These are phyloP conservation scores for Sciurus carolinensis DNA, from an alignment of 2,797 vertebrate species.

Conservation along the genomic window DNA sequence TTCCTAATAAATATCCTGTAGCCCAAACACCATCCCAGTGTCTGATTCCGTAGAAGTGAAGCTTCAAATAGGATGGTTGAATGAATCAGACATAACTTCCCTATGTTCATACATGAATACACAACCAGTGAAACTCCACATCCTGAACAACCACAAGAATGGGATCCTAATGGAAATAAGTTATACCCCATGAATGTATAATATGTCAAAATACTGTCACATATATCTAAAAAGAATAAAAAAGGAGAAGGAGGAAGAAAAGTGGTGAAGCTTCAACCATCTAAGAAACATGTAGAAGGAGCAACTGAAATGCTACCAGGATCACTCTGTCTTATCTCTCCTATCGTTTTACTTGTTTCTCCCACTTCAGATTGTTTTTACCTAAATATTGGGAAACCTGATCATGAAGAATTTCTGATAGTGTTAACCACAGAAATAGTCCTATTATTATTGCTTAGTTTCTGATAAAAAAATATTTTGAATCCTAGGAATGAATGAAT, in stretches of 20 bases:
- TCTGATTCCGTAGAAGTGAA: background rate
- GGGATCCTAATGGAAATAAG: no score
- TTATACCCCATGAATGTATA: no score
- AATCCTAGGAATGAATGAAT: background rate
- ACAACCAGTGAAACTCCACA: no score
- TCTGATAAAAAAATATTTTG: background rate
- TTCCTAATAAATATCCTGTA: background rate
- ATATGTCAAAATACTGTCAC: no score
- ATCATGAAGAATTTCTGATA: background rate
- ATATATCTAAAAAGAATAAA: no score
- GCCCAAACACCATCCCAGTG: background rate
- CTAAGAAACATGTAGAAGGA: background rate
- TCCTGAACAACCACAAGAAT: no score
- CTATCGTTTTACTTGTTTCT: background rate
- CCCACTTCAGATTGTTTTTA: background rate
- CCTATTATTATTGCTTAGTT: background rate
- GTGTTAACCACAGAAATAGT: background rate
- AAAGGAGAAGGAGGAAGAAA: no score
- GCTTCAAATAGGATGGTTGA: background rate
- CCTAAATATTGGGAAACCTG: background rate
- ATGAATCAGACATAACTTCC: no score
- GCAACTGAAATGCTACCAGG: background rate
- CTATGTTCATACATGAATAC: no score
- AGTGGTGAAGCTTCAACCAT: background rate
- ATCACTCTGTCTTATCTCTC: background rate